A percentile compares a stretch with the other conserved stretches of the same genome.
Evolutionary conservation across 2,113 vertebrate species (phyloP).

Genomic region (Motacilla tschutschensis): DNA sequence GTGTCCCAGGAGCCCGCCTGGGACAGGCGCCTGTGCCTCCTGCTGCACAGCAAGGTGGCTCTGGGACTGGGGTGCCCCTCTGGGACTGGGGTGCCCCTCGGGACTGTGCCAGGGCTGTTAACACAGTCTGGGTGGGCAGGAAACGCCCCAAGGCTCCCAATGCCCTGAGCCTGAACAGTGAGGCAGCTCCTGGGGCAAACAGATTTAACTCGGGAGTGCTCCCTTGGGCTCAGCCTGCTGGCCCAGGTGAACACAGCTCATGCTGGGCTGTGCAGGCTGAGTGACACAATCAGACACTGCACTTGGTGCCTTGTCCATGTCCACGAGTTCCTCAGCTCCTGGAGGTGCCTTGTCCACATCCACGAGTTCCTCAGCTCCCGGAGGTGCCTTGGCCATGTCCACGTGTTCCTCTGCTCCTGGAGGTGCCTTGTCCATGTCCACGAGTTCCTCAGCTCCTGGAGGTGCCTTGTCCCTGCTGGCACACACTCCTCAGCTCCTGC

Average conservation of each 20-base stretch:
- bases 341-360: fast-evolving
- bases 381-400: not conserved
- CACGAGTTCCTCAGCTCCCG: not conserved
- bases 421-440: not conserved
- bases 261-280: not conserved
- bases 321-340: fast-evolving
- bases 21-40: slow-evolving; percentile 17
- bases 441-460: not conserved
- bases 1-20: not conserved
- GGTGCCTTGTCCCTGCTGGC: not conserved
- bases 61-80: not conserved
- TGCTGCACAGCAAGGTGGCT: slow-evolving; percentile 19
- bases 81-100: not conserved
- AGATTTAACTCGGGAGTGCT: not conserved
- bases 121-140: not conserved
- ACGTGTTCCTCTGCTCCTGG: not conserved
- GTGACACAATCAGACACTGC: not conserved
- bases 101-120: not conserved
- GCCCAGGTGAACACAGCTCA: not conserved
- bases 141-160: not conserved
- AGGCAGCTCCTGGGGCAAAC: not conserved
- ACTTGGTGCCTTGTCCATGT: fast-evolving
- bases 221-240: fast-evolving
- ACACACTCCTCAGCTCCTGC: not conserved
- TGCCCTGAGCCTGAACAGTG: not conserved